Evolutionary conservation across 2,797 vertebrate genomes (phyloP).

Genomic region (Pangasius mekongensis): DNA sequence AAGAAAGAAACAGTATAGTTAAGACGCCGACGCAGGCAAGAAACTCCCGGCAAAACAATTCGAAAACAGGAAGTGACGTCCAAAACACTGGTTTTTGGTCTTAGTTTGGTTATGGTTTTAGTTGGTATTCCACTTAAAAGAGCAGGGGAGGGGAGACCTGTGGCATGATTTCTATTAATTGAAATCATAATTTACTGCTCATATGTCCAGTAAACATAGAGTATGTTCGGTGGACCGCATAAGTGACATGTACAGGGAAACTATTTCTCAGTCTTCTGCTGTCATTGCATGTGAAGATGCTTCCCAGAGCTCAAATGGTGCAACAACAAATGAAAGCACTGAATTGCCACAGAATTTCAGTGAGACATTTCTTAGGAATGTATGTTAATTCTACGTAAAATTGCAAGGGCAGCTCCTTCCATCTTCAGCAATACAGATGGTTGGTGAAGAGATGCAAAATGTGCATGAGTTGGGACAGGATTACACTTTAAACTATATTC

Average conservation of each 20-base stretch:
- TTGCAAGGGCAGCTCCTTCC: conserved; percentile 18
- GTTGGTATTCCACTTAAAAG: too few species aligned
- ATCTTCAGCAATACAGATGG: conserved; percentile 4
- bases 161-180: too few species aligned
- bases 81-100: too few species aligned
- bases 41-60: too few species aligned
- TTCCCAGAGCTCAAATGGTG: conserved; percentile 3
- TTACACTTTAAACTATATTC: conserved; percentile 1
- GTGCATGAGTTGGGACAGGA: background rate
- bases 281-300: background rate
- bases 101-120: too few species aligned
- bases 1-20: too few species aligned
- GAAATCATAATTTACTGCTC: too few species aligned
- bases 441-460: conserved; percentile 20
- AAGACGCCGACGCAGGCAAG: too few species aligned
- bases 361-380: conserved; percentile 3
- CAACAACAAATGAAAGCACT: background rate
- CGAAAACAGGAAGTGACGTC: too few species aligned
- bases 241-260: too few species aligned
- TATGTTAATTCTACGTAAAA: conserved; percentile 5
- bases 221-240: too few species aligned
- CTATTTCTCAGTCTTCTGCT: background rate
- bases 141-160: too few species aligned
- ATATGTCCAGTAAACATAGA: background rate
- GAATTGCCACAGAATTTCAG: background rate